These are phyloP conservation scores for Amphiprion ocellaris DNA, from an alignment of 2,113 vertebrate species.

Conservation along the genomic window DNA sequence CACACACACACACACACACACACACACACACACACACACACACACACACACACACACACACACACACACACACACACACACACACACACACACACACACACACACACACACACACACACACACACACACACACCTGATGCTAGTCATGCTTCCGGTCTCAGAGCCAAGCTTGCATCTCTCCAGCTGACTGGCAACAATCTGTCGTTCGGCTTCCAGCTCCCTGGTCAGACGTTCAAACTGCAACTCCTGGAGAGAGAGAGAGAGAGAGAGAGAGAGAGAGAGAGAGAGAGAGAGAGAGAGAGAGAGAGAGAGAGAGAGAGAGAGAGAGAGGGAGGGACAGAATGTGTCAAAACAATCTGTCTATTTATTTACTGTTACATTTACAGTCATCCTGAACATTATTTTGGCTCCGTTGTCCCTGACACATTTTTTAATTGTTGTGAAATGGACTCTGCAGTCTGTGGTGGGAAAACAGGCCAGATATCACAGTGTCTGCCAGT, in stretches of 20 bases:
- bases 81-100: constrained; percentile 23
- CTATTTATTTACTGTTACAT: constrained; percentile 57
- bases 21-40: constrained; percentile 21
- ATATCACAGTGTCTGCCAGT: constrained; percentile 36
- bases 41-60: constrained; percentile 21
- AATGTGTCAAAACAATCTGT: constrained; percentile 52
- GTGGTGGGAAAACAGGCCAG: constrained; percentile 48
- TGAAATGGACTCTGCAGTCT: constrained; percentile 59
- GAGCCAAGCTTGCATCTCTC: constrained; percentile 99
- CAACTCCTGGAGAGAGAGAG: constrained; percentile 88
- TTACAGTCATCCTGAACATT: constrained; percentile 52
- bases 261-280: constrained; percentile 14
- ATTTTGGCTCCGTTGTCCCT: constrained; percentile 40
- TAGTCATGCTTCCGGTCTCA: constrained; percentile 98
- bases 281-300: constrained; percentile 27
- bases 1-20: constrained; percentile 68
- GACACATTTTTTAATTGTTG: constrained; percentile 67
- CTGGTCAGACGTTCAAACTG: constrained; percentile 99
- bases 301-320: constrained; percentile 11
- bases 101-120: constrained; percentile 23
- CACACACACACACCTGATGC: constrained; percentile 89
- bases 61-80: constrained; percentile 22
- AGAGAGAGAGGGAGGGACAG: constrained; percentile 19
- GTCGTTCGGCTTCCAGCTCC: constrained; percentile 98
- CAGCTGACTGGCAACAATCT: constrained; percentile 98